phyloP scores from a whole-genome alignment of 2,113 vertebrate species.

The Pygoscelis antarcticus region DNA sequence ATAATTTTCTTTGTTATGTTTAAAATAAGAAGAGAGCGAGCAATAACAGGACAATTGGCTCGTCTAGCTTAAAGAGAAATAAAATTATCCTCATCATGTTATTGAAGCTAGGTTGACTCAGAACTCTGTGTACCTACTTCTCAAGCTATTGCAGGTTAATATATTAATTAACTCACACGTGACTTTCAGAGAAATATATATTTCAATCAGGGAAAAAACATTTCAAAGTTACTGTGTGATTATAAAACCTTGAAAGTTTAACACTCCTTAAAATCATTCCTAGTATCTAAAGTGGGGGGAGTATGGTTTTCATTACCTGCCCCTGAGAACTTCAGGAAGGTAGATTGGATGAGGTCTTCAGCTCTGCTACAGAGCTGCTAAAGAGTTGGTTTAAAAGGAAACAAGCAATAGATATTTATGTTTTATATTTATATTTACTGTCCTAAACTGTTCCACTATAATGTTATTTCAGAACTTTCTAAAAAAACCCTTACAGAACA shows the following conservation, averaged over 20 bases:
- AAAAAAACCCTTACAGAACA: not conserved
- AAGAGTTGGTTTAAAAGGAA: not conserved
- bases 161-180: not conserved
- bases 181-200: not conserved
- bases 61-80: not conserved
- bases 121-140: not conserved
- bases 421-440: not conserved
- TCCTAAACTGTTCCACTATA: not conserved
- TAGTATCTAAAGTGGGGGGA: not conserved
- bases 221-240: not conserved
- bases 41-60: not conserved
- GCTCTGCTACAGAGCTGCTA: not conserved
- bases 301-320: not conserved
- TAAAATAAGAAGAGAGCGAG: not conserved
- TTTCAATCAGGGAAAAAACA: conserved; percentile 1
- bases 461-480: not conserved
- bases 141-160: not conserved
- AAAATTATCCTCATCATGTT: not conserved
- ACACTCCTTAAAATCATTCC: not conserved
- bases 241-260: not conserved
- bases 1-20: not conserved
- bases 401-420: not conserved
- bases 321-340: not conserved
- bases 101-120: not conserved
- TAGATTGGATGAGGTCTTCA: not conserved